Base-by-base conservation (phyloP, 2,797 vertebrate species). In the Argentina silus region DNA sequence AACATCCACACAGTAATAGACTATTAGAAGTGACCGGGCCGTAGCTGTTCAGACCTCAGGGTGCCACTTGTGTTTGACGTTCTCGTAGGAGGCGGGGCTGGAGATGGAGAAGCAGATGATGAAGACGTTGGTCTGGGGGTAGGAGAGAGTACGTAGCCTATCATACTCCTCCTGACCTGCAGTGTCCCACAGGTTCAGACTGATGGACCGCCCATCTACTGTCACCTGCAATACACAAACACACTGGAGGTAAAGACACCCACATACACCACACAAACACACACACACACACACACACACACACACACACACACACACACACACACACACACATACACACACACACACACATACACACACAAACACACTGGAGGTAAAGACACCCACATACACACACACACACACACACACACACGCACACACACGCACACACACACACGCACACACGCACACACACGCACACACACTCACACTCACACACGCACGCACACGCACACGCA, bases 101-200 rank as follows among this genome's bases (percentile, higher is more conserved):
- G 93, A 91, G 0, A 94, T 93, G 74, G 93, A 95, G 84, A 95
- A 96, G 56, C 94, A 95, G 80, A 95, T 94, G 76, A 96, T 85
- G 12, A 96, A 95, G 23, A 95, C 93, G 3, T 93, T 95, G 71
- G 94, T 95, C 73, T 95, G 92, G 5, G 93, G 93, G 23, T 95
- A 96, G 0, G 94, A 95, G 6, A 95, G 91, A 0, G 92, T 96
- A 72, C 91, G 89, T 67, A 95, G 90, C 12, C 93, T 89, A 82
- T 95, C 93, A 0, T 94, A 95, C 36, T 95, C 94, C 81, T 96
- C 94, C 81, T 96, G 95, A 4, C 94, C 94, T 0, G 93, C 94
- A 6, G 94, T 95, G 91, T 95, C 95, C 95, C 95, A 95, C 65
- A 95, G 90, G 27, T 95, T 95, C 68, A 95, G 91, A 86, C 93